phyloP scores from a whole-genome alignment of 2,888 invertebrate genomes.

The Hyposoter dolosus region DNA sequence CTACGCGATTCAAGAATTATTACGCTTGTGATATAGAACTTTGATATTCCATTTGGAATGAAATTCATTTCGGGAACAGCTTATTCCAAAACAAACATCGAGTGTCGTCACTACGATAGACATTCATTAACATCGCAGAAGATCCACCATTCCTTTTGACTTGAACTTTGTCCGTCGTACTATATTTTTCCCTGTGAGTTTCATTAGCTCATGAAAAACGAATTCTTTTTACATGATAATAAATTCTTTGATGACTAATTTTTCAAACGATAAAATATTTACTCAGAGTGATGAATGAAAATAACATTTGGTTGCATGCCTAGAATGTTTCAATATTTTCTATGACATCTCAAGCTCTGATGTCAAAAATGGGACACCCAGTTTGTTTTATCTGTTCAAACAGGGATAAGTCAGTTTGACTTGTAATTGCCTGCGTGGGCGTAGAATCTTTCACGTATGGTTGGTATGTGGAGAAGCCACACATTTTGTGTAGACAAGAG shows the following conservation, averaged over 20 bases:
- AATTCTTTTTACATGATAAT: background rate
- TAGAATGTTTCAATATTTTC: background rate
- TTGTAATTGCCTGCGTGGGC: background rate
- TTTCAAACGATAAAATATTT: background rate
- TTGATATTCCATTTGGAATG: background rate
- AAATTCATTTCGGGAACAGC: background rate
- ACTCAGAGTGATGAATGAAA: background rate
- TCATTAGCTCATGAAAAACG: background rate
- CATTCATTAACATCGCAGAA: background rate
- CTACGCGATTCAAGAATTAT: background rate
- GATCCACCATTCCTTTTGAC: background rate
- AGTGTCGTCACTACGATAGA: background rate
- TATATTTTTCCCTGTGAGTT: background rate
- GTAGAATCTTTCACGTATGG: background rate
- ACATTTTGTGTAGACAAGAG: slow-evolving; percentile 29
- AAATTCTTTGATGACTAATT: background rate
- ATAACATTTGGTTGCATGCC: background rate
- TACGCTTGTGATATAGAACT: too few species aligned
- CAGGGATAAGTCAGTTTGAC: background rate
- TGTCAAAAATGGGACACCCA: slow-evolving; percentile 12
- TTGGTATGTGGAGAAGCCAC: slow-evolving; percentile 15
- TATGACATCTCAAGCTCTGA: background rate
- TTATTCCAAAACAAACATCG: background rate
- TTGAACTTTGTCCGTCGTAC: background rate
- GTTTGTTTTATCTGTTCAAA: background rate